phyloP scores from a whole-genome alignment of 2,888 invertebrate species.

The Panzeria rudis region DNA sequence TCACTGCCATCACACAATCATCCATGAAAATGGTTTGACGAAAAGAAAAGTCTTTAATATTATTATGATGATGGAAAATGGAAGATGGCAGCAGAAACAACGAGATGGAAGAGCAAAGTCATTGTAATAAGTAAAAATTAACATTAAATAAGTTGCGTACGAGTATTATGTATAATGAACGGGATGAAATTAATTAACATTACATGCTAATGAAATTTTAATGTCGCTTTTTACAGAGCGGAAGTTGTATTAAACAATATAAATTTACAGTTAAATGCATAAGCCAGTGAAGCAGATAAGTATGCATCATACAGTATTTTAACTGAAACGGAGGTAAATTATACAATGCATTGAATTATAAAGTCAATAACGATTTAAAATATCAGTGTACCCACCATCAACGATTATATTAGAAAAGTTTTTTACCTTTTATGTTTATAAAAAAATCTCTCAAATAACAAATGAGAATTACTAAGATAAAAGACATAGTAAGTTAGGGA shows the following conservation, averaged over 20 bases:
- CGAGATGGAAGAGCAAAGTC: slow-evolving; percentile 35
- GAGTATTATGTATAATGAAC: slow-evolving; percentile 59
- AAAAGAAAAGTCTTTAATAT: slow-evolving; percentile 42
- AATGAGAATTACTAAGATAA: too few relatives aligned
- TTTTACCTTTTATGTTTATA: too few relatives aligned
- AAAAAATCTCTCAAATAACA: too few relatives aligned
- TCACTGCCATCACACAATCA: slow-evolving; percentile 8
- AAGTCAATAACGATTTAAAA: not conserved
- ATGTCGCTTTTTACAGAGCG: slow-evolving; percentile 70
- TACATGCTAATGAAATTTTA: slow-evolving; percentile 78
- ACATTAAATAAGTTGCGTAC: slow-evolving; percentile 61
- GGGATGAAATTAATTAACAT: slow-evolving; percentile 78
- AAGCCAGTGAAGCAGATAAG: slow-evolving; percentile 9
- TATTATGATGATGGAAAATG: slow-evolving; percentile 55
- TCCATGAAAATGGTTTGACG: slow-evolving; percentile 2
- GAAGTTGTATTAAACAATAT: slow-evolving; percentile 60
- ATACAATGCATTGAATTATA: not conserved
- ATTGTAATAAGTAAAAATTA: slow-evolving; percentile 40
- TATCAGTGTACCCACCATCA: too few relatives aligned
- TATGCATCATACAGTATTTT: not conserved
- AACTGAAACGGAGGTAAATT: not conserved
- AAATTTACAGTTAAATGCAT: slow-evolving; percentile 50
- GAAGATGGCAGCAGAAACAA: slow-evolving; percentile 1
- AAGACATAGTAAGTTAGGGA: too few relatives aligned
- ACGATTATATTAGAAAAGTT: too few relatives aligned